Evolutionary conservation across 2,797 vertebrate species (phyloP).

Genomic region (Sebastes iracundus): DNA sequence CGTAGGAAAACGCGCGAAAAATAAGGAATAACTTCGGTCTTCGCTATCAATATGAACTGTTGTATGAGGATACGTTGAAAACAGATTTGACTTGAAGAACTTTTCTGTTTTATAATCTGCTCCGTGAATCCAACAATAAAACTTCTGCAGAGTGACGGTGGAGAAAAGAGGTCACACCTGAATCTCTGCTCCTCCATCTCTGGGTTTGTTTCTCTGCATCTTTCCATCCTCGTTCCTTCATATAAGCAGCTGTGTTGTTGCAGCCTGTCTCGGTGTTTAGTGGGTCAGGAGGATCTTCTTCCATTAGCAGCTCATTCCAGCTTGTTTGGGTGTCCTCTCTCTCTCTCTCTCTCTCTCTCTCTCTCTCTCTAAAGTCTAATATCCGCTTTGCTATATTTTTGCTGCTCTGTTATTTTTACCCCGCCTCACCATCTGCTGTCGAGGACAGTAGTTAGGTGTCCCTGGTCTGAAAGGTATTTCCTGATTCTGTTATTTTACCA

Average conservation of each 20-base stretch:
- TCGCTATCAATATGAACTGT: no score
- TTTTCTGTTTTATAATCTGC: no score
- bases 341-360: conserved; percentile 11
- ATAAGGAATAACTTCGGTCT: no score
- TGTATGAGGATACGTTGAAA: no score
- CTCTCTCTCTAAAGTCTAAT: conserved; percentile 29
- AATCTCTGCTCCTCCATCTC: not conserved
- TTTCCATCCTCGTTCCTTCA: not conserved
- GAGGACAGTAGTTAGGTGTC: conserved; percentile 35
- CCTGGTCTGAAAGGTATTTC: conserved; percentile 45
- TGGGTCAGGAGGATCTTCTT: not conserved
- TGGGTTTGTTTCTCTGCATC: not conserved
- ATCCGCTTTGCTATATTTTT: conserved; percentile 36
- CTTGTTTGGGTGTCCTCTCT: not conserved
- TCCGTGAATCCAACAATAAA: no score
- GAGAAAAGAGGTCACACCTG: no score
- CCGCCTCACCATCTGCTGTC: conserved; percentile 44
- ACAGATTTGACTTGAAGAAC: no score
- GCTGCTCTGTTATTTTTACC: conserved; percentile 40
- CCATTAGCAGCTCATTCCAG: not conserved
- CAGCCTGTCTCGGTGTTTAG: not conserved
- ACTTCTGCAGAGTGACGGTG: no score
- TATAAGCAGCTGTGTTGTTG: not conserved
- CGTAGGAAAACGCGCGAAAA: no score
- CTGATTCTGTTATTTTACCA: conserved; percentile 56